phyloP scores from a whole-genome alignment of 2,888 invertebrate genomes.

The Cheilosia urbana region DNA sequence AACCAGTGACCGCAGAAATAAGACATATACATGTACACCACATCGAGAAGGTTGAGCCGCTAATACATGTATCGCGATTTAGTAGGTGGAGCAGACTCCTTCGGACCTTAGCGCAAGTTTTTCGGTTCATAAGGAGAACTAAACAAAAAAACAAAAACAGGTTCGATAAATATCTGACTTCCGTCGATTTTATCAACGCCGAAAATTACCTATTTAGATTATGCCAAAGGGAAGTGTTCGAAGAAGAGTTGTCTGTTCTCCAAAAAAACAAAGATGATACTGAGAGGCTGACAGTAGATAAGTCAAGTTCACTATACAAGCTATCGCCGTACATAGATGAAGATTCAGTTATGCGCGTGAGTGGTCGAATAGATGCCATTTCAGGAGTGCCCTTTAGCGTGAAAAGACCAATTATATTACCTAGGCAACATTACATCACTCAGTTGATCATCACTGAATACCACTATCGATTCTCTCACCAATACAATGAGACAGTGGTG shows the following conservation, averaged over 20 bases:
- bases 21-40: neutral
- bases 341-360: neutral
- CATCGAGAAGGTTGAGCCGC: neutral
- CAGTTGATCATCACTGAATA: neutral
- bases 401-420: conserved; percentile 21
- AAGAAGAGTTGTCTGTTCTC: too few species aligned
- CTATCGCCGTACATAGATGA: neutral
- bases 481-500: neutral
- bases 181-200: too few species aligned
- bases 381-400: neutral
- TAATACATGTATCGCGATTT: neutral
- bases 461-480: neutral
- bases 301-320: neutral
- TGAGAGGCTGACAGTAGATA: too few species aligned
- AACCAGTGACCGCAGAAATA: too few species aligned
- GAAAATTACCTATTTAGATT: too few species aligned
- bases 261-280: too few species aligned
- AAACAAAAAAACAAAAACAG: neutral
- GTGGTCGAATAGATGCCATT: conserved; percentile 1
- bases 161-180: neutral
- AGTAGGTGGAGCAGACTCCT: neutral
- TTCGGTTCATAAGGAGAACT: neutral
- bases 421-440: neutral
- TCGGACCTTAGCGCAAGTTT: conserved; percentile 2
- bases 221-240: too few species aligned